Conservation (phyloP, 2,797 vertebrate genomes). For the Oophaga sylvatica region DNA sequence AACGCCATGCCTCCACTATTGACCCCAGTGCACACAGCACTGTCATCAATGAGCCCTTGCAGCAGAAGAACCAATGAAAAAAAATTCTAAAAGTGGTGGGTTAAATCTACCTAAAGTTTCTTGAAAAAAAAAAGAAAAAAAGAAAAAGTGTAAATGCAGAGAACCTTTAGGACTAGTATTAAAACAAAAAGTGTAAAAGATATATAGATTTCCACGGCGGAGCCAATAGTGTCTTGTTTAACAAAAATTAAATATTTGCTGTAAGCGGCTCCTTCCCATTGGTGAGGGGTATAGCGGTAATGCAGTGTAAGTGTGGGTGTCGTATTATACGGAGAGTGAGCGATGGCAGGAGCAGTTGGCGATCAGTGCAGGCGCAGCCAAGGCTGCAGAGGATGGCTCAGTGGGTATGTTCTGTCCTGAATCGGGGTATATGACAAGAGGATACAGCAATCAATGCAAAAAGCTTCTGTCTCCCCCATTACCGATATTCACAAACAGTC, state of each 20-base stretch:
- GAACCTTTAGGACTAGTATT: slow-evolving; percentile 73
- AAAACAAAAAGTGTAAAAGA: slow-evolving; percentile 67
- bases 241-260: slow-evolving; percentile 64
- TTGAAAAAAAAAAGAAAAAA: slow-evolving; percentile 68
- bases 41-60: background rate
- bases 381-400: slow-evolving; percentile 76
- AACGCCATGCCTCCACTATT: background rate
- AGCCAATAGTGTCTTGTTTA: slow-evolving; percentile 72
- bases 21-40: background rate
- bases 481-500: slow-evolving; percentile 67
- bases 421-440: slow-evolving; percentile 62
- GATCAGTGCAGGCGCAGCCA: slow-evolving; percentile 82
- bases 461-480: slow-evolving; percentile 63
- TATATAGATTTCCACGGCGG: slow-evolving; percentile 68
- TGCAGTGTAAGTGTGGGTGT: slow-evolving; percentile 71
- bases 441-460: slow-evolving; percentile 70
- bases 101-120: slow-evolving; percentile 61
- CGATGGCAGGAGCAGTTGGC: slow-evolving; percentile 68
- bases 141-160: slow-evolving; percentile 68
- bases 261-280: slow-evolving; percentile 67
- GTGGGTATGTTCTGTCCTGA: slow-evolving; percentile 68
- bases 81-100: slow-evolving; percentile 54
- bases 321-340: slow-evolving; percentile 71
- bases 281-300: slow-evolving; percentile 73
- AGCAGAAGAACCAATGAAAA: slow-evolving; percentile 36